Evolutionary conservation across 1,140 invertebrate genomes (phyloP), one percentile per base, ranked within the genome.

Genomic region (Druon quercuslanigerum): DNA sequence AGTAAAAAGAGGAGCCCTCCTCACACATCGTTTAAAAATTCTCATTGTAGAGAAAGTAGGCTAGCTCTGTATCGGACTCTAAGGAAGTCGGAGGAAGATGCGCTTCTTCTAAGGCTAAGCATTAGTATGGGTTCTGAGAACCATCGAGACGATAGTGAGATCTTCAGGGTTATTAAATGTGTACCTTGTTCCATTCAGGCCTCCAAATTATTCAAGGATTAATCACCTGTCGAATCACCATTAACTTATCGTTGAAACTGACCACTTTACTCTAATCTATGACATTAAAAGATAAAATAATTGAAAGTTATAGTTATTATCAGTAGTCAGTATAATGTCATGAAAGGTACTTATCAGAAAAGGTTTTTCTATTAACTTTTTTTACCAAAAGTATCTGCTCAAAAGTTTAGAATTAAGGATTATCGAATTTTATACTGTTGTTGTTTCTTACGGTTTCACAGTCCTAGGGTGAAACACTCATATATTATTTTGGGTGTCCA

Each of bases 41-140:
- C 88, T 85, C 86, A 88, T 85, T 83, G 82, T 82, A 83, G 89
- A 90, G 89, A 90, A 90, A 90, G 89, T 90, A 90, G 89, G 89
- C 87, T 90, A 88, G 72, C 73, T 77, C 76, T 82, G 79, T 70
- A 73, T 81, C 80, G 80, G 20, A 72, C 79, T 81, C 78, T 71
- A 72, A 79, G 74, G 73, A 66, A 79, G 51, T n/a, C 72, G 78
- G 79, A 11, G 40, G 40, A 46, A 81, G 82, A 83, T 83, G 82
- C 82, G 80, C 77, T 78, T 75, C 75, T 46, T 46, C 40, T 46
- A 9, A 46, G 40, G 40, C 19, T 66, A 40, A 66, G 20, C 60
- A 66, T 66, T 40, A 66, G 25, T 46, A 46, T 46, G 11, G 11
- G 14, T 40, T 2, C 16, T 66, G 60, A 33, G 7, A 66, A 66